Percentiles rank a stretch among this genome's conserved stretches.
Conservation (phyloP, 2,797 vertebrate species). For the Hozukius guyotensis region DNA sequence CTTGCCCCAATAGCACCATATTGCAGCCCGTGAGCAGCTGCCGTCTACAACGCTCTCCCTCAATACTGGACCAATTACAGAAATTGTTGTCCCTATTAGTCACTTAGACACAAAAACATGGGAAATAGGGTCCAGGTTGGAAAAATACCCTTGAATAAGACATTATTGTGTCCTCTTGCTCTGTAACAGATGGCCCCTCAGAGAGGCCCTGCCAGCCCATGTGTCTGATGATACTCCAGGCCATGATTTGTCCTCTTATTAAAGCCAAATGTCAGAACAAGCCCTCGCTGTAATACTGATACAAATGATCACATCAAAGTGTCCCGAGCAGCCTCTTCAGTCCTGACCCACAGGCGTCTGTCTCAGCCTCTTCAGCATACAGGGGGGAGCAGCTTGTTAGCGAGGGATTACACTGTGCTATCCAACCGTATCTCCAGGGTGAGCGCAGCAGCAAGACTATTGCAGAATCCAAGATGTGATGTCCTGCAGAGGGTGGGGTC, state of each 20-base stretch:
- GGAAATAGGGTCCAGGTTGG: background rate
- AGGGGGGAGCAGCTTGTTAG: constrained; percentile 31
- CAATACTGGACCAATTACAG: background rate
- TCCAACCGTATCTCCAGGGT: constrained; percentile 16
- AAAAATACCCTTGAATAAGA: background rate
- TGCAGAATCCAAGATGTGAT: constrained; percentile 34
- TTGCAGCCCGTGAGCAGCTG: background rate
- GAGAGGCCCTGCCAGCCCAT: constrained; percentile 17
- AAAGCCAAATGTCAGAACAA: constrained; percentile 57
- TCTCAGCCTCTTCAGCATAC: constrained; percentile 23
- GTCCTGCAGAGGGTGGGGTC: background rate
- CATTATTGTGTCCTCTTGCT: background rate
- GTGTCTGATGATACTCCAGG: constrained; percentile 35
- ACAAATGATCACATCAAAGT: constrained; percentile 47
- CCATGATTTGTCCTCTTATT: constrained; percentile 42
- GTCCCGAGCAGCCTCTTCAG: constrained; percentile 9
- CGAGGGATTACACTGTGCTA: constrained; percentile 20
- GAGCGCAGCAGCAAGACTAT: background rate
- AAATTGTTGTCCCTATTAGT: background rate
- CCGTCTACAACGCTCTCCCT: background rate
- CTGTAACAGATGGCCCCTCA: constrained; percentile 45
- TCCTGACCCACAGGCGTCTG: constrained; percentile 16
- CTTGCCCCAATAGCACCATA: background rate
- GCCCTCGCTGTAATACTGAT: constrained; percentile 13
- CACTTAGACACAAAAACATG: background rate